Base-by-base conservation (phyloP, 2,113 vertebrate species). In the Carassius gibelio region DNA sequence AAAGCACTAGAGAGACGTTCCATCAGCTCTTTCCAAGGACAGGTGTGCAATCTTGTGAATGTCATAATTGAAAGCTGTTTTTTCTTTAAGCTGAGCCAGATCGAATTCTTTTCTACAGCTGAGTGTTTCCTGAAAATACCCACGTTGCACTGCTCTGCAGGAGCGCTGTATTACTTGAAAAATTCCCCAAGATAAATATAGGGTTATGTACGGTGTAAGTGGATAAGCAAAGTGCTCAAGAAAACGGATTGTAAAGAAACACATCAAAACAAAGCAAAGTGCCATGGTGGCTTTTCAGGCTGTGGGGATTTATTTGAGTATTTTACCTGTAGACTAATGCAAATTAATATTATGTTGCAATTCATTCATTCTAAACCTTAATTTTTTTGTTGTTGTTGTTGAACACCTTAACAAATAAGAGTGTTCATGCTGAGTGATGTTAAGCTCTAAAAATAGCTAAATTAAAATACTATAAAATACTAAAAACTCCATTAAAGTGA, bases 21-120 rank as follows among this genome's bases (percentile, higher is more conserved):
- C 80, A 68, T 69, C 80, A 34, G 45, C 19, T 38, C 52, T 72
- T 83, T 72, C 50, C 68, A 72, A 74, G 50, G 81, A 83, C 81
- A 83, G 81, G 48, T 83, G 38, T 81, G 81, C 81, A 83, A 83
- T 83, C 81, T 83, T 83, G 66, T 38, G 66, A 74, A 83, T 83
- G 81, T 83, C 68, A 72, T 72, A 83, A 72, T 83, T 72, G 81
- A 83, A 83, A 83, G 68, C 48, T 59, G 50, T 83, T 83, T 72
- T 59, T 50, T 82, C 52, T 55, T 50, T 15, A 82, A 72, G 34
- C 48, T 38, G 81, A 82, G 66, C 68, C 52, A 26, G 81, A 83
- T 83, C 68, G 66, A 83, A 83, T 72, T 42, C 50, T 59, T 83
- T 59, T 59, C 48, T 38, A 71, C 81, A 72, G 19, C 50, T 13